These are phyloP conservation scores for Brachyhypopomus occidentalis DNA, from an alignment of 2,113 vertebrate genomes.

Conservation along the genomic window DNA sequence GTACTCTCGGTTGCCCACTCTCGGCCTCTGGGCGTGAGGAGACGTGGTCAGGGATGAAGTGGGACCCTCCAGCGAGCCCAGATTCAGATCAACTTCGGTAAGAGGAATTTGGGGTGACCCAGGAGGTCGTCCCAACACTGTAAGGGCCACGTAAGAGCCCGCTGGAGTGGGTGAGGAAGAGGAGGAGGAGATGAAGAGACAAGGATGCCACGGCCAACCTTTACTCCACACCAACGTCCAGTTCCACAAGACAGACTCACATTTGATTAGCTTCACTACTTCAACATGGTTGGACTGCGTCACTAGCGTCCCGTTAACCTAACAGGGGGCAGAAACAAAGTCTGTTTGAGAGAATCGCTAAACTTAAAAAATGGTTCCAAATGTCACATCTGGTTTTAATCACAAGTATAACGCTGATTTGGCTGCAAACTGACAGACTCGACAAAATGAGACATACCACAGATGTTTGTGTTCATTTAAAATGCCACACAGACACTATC, in stretches of 20 bases:
- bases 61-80: constrained; percentile 55
- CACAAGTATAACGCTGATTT: too few species aligned
- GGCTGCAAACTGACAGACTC: too few species aligned
- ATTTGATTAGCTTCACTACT: constrained; percentile 97
- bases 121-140: constrained; percentile 93
- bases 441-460: too few species aligned
- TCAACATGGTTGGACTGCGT: constrained; percentile 97
- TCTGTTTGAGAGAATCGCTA: background rate
- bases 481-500: too few species aligned
- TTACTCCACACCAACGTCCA: background rate
- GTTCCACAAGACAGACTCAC: constrained; percentile 75
- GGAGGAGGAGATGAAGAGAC: background rate
- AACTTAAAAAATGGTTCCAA: background rate
- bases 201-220: too few species aligned
- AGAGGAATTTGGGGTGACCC: constrained; percentile 88
- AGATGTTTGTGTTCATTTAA: too few species aligned
- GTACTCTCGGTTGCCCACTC: constrained; percentile 72
- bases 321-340: constrained; percentile 24
- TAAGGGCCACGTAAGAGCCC: constrained; percentile 97
- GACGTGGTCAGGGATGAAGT: constrained; percentile 73
- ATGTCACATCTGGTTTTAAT: too few species aligned
- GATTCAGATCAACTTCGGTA: constrained; percentile 81
- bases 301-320: constrained; percentile 98
- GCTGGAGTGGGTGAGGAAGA: constrained; percentile 69
- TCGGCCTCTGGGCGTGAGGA: constrained; percentile 80